Evolutionary conservation across 1,140 invertebrate genomes (phyloP), one percentile per base, ranked within the genome.

Genomic region (Neoseiulus cucumeris): DNA sequence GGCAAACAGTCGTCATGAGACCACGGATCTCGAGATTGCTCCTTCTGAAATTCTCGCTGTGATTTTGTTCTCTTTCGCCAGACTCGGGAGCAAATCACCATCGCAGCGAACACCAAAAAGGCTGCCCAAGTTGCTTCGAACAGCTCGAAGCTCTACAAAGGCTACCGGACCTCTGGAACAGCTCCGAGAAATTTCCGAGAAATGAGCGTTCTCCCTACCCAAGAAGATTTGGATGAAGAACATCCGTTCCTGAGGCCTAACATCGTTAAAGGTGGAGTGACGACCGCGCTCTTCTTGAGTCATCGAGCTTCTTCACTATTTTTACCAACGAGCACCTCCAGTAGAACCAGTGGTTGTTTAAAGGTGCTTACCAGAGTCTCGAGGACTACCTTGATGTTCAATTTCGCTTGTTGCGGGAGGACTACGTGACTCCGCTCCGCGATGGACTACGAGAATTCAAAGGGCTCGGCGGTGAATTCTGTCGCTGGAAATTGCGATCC

Each of bases 331-430:
- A 66, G 17, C 28, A n/a, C 29, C 44, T n/a, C 29, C 66, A 33
- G 47, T 51, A 7, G n/a, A n/a, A n/a, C n/a, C n/a, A 29, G 59
- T 42, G 1, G n/a, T 70, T 17, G 44, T 51, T 1, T 55, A 18
- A 72, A 30, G 76, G 76, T 2, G 42, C 65, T n/a, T 81, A 77
- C 70, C 68, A 72, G 12, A 68, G 71, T 68, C 66, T 74, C n/a
- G 73, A 79, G 20, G 73, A 79, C 65, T 91, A 91, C 71, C 73
- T 91, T 9, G 85, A 87, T 70, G 78, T 84, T 0, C 87, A 90
- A 69, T 87, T 86, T 71, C 75, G 84, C 9, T 74, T 89, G 2
- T 73, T 90, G 20, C 73, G 84, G 14, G 86, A 89, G 76, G 87
- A 90, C 68, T 75, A 76, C 20, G 67, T 77, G 29, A 68, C 72